These are phyloP conservation scores for Gymnopithys bicolor DNA, from an alignment of 2,797 vertebrate genomes.

Conservation along the genomic window DNA sequence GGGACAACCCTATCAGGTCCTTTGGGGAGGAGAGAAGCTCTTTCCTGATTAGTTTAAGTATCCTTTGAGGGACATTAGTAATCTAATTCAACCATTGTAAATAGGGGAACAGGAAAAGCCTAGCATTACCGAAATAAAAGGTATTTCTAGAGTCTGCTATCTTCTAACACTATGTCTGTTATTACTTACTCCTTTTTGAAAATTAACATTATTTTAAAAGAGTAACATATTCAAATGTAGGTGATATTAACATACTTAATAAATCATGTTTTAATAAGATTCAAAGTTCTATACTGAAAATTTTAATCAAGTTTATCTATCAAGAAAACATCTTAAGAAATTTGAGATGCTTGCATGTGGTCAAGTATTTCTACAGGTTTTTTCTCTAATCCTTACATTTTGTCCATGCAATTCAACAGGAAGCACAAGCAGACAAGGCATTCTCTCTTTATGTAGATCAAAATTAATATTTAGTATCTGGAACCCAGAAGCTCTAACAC, in stretches of 20 bases:
- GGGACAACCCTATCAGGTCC: not conserved
- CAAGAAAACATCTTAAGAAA: slow-evolving; percentile 2
- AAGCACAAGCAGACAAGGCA: not conserved
- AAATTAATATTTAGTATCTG: not conserved
- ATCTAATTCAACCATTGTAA: slow-evolving; percentile 35
- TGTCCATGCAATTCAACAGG: not conserved
- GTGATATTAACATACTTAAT: not conserved
- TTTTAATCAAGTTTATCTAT: slow-evolving; percentile 18
- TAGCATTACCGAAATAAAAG: not conserved
- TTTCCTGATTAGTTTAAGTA: slow-evolving; percentile 56
- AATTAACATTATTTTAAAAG: not conserved
- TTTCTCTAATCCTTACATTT: not conserved
- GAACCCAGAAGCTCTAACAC: not conserved
- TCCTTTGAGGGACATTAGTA: slow-evolving; percentile 25
- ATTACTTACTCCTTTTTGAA: not conserved
- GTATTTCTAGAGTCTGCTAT: not conserved
- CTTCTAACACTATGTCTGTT: not conserved
- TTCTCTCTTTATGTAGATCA: not conserved
- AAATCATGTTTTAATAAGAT: not conserved
- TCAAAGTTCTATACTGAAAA: not conserved
- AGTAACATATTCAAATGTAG: not conserved
- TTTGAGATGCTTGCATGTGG: not conserved
- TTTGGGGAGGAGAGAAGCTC: slow-evolving; percentile 17
- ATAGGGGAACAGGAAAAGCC: not conserved
- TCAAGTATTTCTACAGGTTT: not conserved